Percentiles rank a stretch among this genome's conserved stretches.
Evolutionary conservation across 2,113 vertebrate genomes (phyloP).

Genomic region (Alethe diademata): DNA sequence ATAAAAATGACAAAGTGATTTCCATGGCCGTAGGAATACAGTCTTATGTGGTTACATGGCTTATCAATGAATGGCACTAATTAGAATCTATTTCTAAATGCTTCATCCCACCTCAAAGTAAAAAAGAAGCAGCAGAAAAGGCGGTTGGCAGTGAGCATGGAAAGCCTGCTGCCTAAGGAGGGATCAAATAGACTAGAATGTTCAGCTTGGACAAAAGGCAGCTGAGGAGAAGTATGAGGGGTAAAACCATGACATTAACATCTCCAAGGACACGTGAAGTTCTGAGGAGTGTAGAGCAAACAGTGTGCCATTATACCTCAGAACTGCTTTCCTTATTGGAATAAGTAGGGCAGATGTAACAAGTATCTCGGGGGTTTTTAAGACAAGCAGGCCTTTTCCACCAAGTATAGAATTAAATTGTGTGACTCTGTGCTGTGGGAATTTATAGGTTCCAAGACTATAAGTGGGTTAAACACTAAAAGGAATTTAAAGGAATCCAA

Average conservation of each 20-base stretch:
- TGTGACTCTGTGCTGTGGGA: background rate
- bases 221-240: background rate
- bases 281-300: background rate
- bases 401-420: background rate
- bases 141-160: background rate
- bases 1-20: background rate
- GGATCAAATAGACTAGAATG: background rate
- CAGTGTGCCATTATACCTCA: background rate
- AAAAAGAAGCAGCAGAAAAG: background rate
- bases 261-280: background rate
- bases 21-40: accelerated
- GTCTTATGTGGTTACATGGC: background rate
- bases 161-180: background rate
- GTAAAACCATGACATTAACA: background rate
- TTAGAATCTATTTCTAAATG: background rate
- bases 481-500: background rate
- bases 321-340: background rate
- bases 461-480: background rate
- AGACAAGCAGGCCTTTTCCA: background rate
- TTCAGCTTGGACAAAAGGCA: background rate
- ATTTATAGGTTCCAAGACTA: background rate
- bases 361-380: background rate
- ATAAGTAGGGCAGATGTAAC: background rate
- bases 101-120: background rate
- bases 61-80: background rate